Evolutionary conservation across 2,797 vertebrate genomes (phyloP).

Genomic region (Mionectes olivaceus): DNA sequence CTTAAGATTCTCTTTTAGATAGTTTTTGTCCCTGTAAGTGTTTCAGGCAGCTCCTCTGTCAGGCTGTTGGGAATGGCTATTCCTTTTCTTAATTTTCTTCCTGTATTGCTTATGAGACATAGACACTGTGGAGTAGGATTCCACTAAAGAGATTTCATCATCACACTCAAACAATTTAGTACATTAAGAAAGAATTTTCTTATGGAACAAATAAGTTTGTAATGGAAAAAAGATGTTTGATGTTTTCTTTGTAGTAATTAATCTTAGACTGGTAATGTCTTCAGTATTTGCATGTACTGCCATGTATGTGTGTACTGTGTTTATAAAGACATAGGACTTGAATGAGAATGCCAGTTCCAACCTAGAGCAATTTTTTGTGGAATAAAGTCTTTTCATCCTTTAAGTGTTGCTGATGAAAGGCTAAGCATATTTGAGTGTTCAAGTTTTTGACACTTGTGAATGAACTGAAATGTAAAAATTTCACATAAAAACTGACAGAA

Average conservation of each 20-base stretch:
- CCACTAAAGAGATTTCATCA: neutral
- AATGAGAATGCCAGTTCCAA: neutral
- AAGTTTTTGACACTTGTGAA: neutral
- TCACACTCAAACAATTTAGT: neutral
- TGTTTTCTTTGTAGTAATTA: neutral
- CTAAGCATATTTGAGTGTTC: neutral
- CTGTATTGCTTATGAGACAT: neutral
- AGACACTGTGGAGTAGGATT: neutral
- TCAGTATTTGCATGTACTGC: neutral
- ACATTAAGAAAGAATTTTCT: neutral
- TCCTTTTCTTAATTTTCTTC: neutral
- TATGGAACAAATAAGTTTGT: neutral
- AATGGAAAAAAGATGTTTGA: neutral
- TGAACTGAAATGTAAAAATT: neutral
- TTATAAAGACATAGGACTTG: neutral
- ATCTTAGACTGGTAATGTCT: neutral
- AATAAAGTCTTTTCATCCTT: neutral
- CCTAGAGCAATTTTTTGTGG: neutral
- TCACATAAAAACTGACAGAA: neutral
- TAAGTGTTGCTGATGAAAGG: slow-evolving; percentile 2
- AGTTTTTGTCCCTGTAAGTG: neutral
- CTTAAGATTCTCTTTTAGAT: neutral
- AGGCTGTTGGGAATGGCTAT: neutral
- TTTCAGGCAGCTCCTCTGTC: neutral
- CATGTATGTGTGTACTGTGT: neutral